Conservation (phyloP, 2,888 invertebrate species). For the Torymus texanus region DNA sequence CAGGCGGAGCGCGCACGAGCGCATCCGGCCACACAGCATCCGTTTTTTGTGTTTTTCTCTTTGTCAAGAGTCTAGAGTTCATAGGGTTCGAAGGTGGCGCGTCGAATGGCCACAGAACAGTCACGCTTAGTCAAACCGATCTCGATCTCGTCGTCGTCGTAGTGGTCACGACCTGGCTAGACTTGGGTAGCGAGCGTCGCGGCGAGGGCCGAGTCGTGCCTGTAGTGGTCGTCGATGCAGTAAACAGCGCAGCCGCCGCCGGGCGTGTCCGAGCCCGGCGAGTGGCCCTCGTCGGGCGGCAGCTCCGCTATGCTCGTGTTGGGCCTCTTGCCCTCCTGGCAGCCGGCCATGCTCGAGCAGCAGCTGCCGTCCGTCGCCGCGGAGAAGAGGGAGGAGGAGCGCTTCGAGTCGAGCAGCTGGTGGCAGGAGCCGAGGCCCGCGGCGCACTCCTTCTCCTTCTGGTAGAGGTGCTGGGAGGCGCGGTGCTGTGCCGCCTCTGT, state of each 20-base stretch:
- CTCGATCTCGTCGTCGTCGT: conserved; percentile 41
- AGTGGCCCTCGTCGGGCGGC: conserved; percentile 63
- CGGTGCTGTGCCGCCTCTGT: conserved; percentile 84
- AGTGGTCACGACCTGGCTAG: conserved; percentile 75
- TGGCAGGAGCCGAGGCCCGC: conserved; percentile 64
- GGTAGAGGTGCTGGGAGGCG: conserved; percentile 78
- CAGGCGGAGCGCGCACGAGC: conserved; percentile 51
- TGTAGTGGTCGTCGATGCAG: conserved; percentile 87
- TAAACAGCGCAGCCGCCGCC: conserved; percentile 79
- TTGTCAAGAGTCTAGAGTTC: conserved; percentile 20
- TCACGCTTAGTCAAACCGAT: conserved; percentile 34
- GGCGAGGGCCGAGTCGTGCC: conserved; percentile 75
- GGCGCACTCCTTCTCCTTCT: conserved; percentile 77
- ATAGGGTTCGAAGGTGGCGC: not conserved
- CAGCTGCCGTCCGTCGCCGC: conserved; percentile 72
- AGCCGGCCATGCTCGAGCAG: conserved; percentile 73
- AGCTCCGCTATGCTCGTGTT: conserved; percentile 67
- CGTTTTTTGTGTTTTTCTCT: conserved; percentile 50
- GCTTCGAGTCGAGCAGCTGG: conserved; percentile 75
- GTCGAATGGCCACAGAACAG: conserved; percentile 7
- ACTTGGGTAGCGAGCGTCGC: conserved; percentile 86
- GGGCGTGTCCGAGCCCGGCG: conserved; percentile 58
- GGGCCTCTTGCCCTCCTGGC: conserved; percentile 83
- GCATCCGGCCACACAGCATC: conserved; percentile 67
- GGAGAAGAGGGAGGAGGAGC: conserved; percentile 72